A percentile compares a stretch with the other conserved stretches of the same genome.
phyloP scores from a whole-genome alignment of 2,113 vertebrate genomes.

The Oreotragus oreotragus region DNA sequence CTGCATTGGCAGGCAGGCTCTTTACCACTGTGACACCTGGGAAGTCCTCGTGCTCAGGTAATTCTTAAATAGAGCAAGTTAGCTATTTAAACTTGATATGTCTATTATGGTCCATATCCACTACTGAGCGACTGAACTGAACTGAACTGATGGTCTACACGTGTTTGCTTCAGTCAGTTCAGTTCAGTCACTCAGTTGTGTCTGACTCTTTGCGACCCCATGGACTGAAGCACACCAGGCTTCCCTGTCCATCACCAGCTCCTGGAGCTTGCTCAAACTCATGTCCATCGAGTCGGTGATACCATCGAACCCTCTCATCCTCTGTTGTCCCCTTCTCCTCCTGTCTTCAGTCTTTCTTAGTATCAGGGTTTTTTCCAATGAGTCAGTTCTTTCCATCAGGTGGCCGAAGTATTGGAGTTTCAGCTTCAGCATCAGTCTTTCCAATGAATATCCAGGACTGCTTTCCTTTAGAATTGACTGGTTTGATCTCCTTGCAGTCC shows the following conservation, averaged over 20 bases:
- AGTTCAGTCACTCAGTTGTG: background rate
- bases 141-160: background rate
- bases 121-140: background rate
- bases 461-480: background rate
- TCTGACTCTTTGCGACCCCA: fast-evolving
- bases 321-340: background rate
- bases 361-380: background rate
- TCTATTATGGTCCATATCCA: background rate
- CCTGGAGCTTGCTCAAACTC: background rate
- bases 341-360: background rate
- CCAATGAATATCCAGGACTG: background rate
- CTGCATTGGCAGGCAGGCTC: background rate
- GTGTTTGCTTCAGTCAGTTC: background rate
- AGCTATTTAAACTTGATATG: background rate
- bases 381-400: background rate
- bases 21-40: background rate
- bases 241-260: background rate
- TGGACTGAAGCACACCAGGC: background rate
- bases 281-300: fast-evolving
- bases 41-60: background rate
- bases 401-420: background rate
- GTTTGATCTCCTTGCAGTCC: background rate
- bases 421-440: background rate
- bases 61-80: background rate
- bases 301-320: background rate